Conservation (phyloP, 2,797 vertebrate genomes). For the Chelon labrosus region DNA sequence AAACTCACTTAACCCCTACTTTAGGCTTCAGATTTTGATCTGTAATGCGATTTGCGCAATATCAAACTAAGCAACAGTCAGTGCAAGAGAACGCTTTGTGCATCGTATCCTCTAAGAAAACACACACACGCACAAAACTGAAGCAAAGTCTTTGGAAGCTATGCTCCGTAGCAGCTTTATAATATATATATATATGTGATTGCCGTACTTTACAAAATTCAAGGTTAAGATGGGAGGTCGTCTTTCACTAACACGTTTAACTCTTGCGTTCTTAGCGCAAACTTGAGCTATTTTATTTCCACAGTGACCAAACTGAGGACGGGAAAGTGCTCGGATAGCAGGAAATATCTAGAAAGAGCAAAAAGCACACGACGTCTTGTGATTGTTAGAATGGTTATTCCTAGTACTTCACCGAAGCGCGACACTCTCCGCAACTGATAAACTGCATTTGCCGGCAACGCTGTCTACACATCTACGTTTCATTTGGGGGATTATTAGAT, state of each 20-base stretch:
- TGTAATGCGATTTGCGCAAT: constrained; percentile 53
- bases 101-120: constrained; percentile 56
- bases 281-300: constrained; percentile 54
- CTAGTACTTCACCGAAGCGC: constrained; percentile 58
- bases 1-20: constrained; percentile 49
- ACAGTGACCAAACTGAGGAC: constrained; percentile 60
- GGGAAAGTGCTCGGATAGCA: constrained; percentile 64
- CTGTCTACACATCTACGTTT: constrained; percentile 50
- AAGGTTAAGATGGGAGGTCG: constrained; percentile 30
- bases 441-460: constrained; percentile 38
- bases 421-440: constrained; percentile 40
- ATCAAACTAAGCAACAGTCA: constrained; percentile 58
- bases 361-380: constrained; percentile 54
- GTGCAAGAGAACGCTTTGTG: constrained; percentile 64
- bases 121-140: constrained; percentile 28
- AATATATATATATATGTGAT: constrained; percentile 45
- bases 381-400: constrained; percentile 55
- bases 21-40: constrained; percentile 42
- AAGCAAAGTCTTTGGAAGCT: constrained; percentile 71
- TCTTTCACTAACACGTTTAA: constrained; percentile 21
- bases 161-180: constrained; percentile 72
- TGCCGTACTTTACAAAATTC: constrained; percentile 56
- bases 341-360: constrained; percentile 65
- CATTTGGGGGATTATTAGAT: constrained; percentile 23
- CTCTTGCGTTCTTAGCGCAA: constrained; percentile 30